Base-by-base conservation (phyloP, 2,113 vertebrate species). In the Indicator indicator region DNA sequence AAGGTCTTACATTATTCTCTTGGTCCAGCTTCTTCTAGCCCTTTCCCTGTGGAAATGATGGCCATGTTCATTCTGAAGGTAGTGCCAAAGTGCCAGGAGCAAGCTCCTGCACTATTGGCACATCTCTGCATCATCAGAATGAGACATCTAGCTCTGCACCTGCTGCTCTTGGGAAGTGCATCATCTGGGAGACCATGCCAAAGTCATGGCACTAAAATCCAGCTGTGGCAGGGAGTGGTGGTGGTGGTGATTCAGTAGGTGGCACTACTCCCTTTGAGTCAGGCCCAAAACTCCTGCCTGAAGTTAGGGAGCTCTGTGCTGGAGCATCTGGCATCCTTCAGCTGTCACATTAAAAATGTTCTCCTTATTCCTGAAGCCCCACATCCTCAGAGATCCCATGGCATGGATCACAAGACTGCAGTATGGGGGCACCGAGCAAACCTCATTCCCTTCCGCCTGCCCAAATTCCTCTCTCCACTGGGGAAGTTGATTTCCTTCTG, bases 181-280 rank as follows among this genome's bases (percentile, higher is more conserved):
- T 50, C 27, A 11, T 64, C 70, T 64, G 40, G 38, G 33, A 70
- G 26, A 55, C 33, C 52, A 19, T 16, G 52, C 36, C 72, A 52
- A 21, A 38, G 7, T 23, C 38, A n/a, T 28, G 16, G 21, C 36
- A 56, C 55, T 30, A 9, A 28, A 55, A 55, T 28, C 54, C 27
- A 55, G 54, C 28, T 30, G 16, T 50, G 32, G 36, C 36, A 69
- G 71, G 27, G 62, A 54, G n/a, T 5, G 23, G 56, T 65, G 64
- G 56, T 65, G 64, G 67, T 59, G 52, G 42, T 56, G n/a, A 12
- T 79, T 95, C 93, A 92, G 94, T 52, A 95, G 93, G 75, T 94
- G 94, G 91, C 94, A 95, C 74, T 93, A 48, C 63, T 94, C 27
- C 59, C 94, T 93, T 88, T 52, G 87, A 78, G 56, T 78, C 38